phyloP scores from a whole-genome alignment of 1,140 invertebrate species.

The Magallana gigas region DNA sequence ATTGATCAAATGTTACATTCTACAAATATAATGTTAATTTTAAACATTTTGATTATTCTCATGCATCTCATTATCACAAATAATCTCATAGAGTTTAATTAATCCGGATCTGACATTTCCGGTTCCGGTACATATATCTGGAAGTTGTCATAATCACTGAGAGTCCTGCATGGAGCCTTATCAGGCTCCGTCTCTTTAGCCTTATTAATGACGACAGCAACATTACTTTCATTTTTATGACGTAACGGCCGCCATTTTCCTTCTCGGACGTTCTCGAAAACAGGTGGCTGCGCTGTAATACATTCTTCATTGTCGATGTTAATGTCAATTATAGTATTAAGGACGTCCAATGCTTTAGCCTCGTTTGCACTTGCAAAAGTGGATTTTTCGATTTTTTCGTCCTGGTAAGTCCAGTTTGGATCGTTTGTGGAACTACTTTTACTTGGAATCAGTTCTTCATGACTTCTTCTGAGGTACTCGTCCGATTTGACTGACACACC shows the following conservation, averaged over 20 bases:
- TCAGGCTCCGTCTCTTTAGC: not conserved
- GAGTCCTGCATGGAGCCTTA: not conserved
- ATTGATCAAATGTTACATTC: too few species aligned
- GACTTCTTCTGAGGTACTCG: slow-evolving; percentile 7
- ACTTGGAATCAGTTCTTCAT: not conserved
- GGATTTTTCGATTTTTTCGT: too few species aligned
- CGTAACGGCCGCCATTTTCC: slow-evolving; percentile 3
- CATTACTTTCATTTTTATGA: not conserved
- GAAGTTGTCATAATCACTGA: slow-evolving; percentile 12
- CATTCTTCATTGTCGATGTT: too few species aligned
- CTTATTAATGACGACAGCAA: not conserved
- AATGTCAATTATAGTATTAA: too few species aligned
- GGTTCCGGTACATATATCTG: not conserved
- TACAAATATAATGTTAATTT: too few species aligned
- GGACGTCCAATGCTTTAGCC: too few species aligned
- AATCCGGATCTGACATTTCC: not conserved
- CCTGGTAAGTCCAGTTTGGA: too few species aligned
- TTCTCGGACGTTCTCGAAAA: not conserved
- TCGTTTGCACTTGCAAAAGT: too few species aligned
- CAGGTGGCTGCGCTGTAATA: not conserved
- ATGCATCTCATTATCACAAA: too few species aligned
- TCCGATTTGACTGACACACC: not conserved
- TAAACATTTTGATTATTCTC: too few species aligned
- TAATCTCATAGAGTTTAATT: too few species aligned
- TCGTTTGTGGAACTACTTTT: not conserved